A percentile compares a stretch with the other conserved stretches of the same genome.
These are phyloP conservation scores for Drosophila greeni DNA, from an alignment of 2,888 invertebrate genomes.

Conservation along the genomic window DNA sequence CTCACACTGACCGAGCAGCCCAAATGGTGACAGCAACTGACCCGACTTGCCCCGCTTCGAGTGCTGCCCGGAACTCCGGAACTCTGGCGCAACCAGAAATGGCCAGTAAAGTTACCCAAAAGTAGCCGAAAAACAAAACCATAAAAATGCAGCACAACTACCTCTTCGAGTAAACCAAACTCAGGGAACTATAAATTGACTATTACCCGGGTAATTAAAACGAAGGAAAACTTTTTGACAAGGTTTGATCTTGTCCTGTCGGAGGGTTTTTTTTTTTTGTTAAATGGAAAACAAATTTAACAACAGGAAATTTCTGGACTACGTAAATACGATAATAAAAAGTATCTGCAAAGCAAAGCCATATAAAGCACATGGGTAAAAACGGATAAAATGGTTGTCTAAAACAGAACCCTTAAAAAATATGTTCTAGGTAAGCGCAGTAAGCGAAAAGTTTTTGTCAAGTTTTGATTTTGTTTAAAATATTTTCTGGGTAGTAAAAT, in stretches of 20 bases:
- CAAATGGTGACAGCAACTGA: constrained; percentile 28
- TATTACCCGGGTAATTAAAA: constrained; percentile 27
- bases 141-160: constrained; percentile 20
- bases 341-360: neutral
- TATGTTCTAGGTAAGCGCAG: constrained; percentile 6
- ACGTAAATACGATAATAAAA: neutral
- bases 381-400: too few relatives aligned
- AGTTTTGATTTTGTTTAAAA: constrained; percentile 2
- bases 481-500: neutral
- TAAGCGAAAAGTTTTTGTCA: constrained; percentile 1
- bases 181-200: constrained; percentile 11
- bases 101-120: constrained; percentile 17
- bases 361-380: too few relatives aligned
- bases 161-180: constrained; percentile 4
- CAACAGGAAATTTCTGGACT: neutral
- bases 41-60: constrained; percentile 22
- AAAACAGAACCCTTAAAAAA: neutral
- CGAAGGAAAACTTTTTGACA: constrained; percentile 6
- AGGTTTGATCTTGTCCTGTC: constrained; percentile 7
- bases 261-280: neutral
- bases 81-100: constrained; percentile 3
- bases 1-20: constrained; percentile 12
- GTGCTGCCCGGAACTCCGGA: constrained; percentile 19
- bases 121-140: constrained; percentile 30
- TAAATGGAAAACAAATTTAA: neutral